Evolutionary conservation across 1,140 invertebrate genomes (phyloP).

Genomic region (Melanaphis sacchari): DNA sequence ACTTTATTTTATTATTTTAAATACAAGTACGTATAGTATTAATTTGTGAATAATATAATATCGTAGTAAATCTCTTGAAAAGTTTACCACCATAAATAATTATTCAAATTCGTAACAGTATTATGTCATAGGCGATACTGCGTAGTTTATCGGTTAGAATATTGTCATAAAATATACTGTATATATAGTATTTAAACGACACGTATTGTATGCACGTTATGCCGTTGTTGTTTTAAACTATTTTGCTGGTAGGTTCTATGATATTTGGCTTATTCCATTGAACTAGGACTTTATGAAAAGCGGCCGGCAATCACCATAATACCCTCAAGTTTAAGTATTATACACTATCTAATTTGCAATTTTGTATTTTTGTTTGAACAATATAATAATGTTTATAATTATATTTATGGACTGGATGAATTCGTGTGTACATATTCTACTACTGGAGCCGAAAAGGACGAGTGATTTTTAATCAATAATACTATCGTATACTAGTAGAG

Average conservation of each 20-base stretch:
- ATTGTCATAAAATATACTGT: not conserved
- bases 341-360: not conserved
- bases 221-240: not conserved
- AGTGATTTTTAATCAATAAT: not conserved
- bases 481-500: not conserved
- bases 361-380: not conserved
- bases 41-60: not conserved
- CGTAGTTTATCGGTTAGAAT: not conserved
- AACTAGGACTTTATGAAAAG: not conserved
- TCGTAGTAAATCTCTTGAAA: not conserved
- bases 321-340: not conserved
- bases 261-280: not conserved
- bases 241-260: not conserved
- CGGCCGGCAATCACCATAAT: not conserved
- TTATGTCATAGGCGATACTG: not conserved
- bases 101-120: not conserved
- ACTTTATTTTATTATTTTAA: not conserved
- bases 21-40: not conserved
- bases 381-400: not conserved
- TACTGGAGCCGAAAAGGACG: not conserved
- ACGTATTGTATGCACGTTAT: not conserved
- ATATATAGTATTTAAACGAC: not conserved
- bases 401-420: no score
- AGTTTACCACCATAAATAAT: not conserved
- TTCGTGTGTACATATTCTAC: no score